A percentile compares a stretch with the other conserved stretches of the same genome.
These are phyloP conservation scores for Ellobium chinense DNA, from an alignment of 2,888 invertebrate genomes.

Conservation along the genomic window DNA sequence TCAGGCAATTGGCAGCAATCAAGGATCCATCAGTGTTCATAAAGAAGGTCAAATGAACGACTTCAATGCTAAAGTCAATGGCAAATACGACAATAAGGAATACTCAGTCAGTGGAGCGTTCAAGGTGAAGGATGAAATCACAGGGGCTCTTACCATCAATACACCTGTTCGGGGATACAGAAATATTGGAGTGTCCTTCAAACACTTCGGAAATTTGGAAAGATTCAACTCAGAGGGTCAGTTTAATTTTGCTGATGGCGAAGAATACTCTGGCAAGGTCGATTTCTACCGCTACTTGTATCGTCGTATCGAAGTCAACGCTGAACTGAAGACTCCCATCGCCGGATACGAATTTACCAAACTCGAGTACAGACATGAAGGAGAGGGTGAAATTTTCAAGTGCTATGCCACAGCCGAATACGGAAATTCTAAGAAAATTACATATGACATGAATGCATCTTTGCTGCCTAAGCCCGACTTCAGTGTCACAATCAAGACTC, in stretches of 20 bases:
- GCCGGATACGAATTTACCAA: conserved; percentile 34
- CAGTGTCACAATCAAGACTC: conserved; percentile 52
- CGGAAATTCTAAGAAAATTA: conserved; percentile 20
- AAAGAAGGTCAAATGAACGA: conserved; percentile 24
- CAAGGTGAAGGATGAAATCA: conserved; percentile 23
- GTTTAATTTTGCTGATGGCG: conserved; percentile 33
- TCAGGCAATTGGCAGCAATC: background rate
- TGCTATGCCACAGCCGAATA: conserved; percentile 37
- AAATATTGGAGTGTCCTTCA: conserved; percentile 43
- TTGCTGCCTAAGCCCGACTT: conserved; percentile 39
- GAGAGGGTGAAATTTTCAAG: conserved; percentile 34
- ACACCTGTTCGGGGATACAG: conserved; percentile 35
- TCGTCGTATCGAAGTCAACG: conserved; percentile 38
- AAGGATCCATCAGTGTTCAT: background rate
- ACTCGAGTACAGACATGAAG: conserved; percentile 46
- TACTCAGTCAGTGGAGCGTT: background rate
- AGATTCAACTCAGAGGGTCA: conserved; percentile 42
- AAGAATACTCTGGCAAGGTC: conserved; percentile 38
- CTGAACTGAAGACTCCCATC: conserved; percentile 45
- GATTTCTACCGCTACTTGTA: conserved; percentile 35
- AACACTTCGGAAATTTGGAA: conserved; percentile 36
- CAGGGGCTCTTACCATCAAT: conserved; percentile 28
- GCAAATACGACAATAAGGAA: background rate
- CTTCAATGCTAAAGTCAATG: background rate
- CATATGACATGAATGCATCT: conserved; percentile 14